phyloP scores from a whole-genome alignment of 2,888 invertebrate species.

The Steromphala cineraria region DNA sequence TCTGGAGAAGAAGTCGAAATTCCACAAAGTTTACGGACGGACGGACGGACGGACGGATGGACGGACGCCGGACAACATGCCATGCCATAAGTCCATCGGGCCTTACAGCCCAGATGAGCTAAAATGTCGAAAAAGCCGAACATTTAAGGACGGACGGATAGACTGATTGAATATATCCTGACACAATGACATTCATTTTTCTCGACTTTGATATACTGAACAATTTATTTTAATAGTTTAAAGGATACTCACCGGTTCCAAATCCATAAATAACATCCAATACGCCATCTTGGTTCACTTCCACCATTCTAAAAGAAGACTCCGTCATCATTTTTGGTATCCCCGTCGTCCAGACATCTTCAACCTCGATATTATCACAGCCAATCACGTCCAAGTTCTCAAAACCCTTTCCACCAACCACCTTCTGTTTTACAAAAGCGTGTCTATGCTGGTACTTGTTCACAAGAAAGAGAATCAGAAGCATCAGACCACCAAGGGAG shows the following conservation, averaged over 20 bases:
- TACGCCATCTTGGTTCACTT: conserved; percentile 84
- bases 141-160: too few relatives aligned
- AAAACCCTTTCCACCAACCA: not conserved
- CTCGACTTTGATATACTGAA: too few relatives aligned
- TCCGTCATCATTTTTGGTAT: conserved; percentile 85
- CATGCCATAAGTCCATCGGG: too few relatives aligned
- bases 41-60: too few relatives aligned
- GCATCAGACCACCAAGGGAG: conserved; percentile 57
- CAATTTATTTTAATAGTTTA: too few relatives aligned
- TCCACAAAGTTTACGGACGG: too few relatives aligned
- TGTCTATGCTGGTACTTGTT: conserved; percentile 45
- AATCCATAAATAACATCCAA: conserved; percentile 86
- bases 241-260: conserved; percentile 80
- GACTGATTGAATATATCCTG: too few relatives aligned
- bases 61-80: too few relatives aligned
- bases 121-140: too few relatives aligned
- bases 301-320: conserved; percentile 83
- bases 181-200: too few relatives aligned
- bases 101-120: too few relatives aligned
- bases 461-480: conserved; percentile 60
- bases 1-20: too few relatives aligned
- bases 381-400: conserved; percentile 76
- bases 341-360: conserved; percentile 82
- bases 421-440: not conserved
- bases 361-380: conserved; percentile 80